A percentile compares a stretch with the other conserved stretches of the same genome.
Conservation (phyloP, 2,113 vertebrate species). For the Hylia prasina region DNA sequence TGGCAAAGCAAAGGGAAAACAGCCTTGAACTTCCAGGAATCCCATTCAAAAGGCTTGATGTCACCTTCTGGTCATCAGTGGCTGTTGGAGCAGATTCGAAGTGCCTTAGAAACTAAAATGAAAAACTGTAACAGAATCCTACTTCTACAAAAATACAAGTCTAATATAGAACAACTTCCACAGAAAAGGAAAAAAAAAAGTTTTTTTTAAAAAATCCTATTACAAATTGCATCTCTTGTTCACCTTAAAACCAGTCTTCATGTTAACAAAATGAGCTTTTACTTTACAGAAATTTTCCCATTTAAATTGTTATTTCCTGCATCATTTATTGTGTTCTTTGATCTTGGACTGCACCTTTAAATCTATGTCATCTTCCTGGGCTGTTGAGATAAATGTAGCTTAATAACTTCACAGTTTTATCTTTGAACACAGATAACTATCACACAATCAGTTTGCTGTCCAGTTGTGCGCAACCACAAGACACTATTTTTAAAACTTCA, state of each 20-base stretch:
- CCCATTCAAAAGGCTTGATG: not conserved
- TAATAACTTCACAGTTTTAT: constrained; percentile 71
- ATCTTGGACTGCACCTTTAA: constrained; percentile 64
- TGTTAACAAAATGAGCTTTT: constrained; percentile 66
- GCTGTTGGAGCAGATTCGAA: not conserved
- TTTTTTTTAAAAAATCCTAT: not conserved
- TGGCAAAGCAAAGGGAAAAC: not conserved
- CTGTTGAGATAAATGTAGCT: constrained; percentile 65
- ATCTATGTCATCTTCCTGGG: constrained; percentile 61
- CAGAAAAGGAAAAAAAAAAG: not conserved
- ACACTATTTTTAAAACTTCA: constrained; percentile 64
- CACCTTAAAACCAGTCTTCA: not conserved
- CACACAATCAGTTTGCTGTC: constrained; percentile 53
- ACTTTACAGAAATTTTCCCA: constrained; percentile 52
- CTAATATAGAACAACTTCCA: not conserved
- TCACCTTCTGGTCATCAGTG: not conserved
- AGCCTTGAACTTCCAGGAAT: not conserved
- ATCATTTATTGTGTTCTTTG: constrained; percentile 74
- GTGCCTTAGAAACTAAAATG: not conserved
- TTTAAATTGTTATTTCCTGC: constrained; percentile 66
- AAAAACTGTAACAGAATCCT: not conserved
- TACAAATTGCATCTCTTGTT: not conserved
- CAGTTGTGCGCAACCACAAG: constrained; percentile 44
- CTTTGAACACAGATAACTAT: constrained; percentile 72
- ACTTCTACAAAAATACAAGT: not conserved